Conservation (phyloP, 2,797 vertebrate species). For the Scyliorhinus canicula region DNA sequence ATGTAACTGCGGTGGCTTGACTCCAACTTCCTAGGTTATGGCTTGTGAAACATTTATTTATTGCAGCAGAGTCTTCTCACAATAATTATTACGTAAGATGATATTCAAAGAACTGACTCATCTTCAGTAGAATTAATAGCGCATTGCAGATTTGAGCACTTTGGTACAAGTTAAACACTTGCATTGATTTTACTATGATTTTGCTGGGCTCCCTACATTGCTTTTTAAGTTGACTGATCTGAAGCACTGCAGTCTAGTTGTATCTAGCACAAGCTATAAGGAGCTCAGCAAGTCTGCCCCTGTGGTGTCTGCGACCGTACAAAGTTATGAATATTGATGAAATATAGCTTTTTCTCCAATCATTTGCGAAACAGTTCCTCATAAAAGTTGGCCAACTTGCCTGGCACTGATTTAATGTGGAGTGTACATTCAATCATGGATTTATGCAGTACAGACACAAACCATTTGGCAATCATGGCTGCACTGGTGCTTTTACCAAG, state of each 20-base stretch:
- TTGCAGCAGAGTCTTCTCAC: not conserved
- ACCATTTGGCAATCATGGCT: not conserved
- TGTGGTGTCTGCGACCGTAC: not conserved
- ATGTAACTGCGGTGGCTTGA: not conserved
- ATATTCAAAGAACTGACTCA: conserved; percentile 9
- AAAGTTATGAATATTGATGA: not conserved
- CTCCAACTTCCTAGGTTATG: not conserved
- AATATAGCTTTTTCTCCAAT: not conserved
- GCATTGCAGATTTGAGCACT: not conserved
- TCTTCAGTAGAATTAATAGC: not conserved
- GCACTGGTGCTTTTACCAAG: not conserved
- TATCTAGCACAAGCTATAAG: not conserved
- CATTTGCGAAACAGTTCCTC: not conserved
- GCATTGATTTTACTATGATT: not conserved
- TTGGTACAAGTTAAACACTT: not conserved
- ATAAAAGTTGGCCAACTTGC: too few species aligned
- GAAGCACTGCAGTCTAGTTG: not conserved
- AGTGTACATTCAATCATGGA: not conserved
- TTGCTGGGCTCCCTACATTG: not conserved
- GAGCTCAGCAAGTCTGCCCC: not conserved
- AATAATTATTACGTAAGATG: conserved; percentile 3
- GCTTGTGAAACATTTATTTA: not conserved
- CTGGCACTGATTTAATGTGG: not conserved
- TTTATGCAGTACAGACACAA: not conserved
- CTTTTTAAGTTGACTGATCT: not conserved